Percentiles rank a stretch among this genome's conserved stretches.
phyloP scores from a whole-genome alignment of 2,888 invertebrate genomes.

The Mesorhabditis belari region DNA sequence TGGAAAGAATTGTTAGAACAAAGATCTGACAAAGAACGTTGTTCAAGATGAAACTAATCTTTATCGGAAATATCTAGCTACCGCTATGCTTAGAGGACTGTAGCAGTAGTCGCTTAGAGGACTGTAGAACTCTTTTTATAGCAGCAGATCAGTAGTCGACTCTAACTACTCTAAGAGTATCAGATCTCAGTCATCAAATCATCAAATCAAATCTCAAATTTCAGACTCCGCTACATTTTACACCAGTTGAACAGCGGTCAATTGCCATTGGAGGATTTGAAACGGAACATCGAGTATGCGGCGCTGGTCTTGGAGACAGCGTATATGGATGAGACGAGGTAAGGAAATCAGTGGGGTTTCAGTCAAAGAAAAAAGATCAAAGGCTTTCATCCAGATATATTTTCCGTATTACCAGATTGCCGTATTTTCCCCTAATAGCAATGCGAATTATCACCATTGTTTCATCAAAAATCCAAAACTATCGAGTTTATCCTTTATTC shows the following conservation, averaged over 20 bases:
- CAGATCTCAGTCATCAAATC: background rate
- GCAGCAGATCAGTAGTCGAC: too few species aligned
- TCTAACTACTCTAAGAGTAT: background rate
- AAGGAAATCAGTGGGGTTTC: too few species aligned
- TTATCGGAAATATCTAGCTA: background rate
- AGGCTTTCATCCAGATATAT: too few species aligned
- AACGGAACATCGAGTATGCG: slow-evolving; percentile 85
- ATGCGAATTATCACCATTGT: too few species aligned
- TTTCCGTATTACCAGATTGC: too few species aligned
- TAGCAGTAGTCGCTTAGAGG: too few species aligned
- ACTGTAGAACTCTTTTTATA: too few species aligned
- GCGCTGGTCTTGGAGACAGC: slow-evolving; percentile 85
- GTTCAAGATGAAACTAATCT: background rate
- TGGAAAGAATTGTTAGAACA: background rate
- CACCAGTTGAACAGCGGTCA: slow-evolving; percentile 77
- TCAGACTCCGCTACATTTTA: slow-evolving; percentile 79
- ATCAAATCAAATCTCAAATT: slow-evolving; percentile 6
- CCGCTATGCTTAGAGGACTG: too few species aligned
- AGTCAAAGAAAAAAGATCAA: too few species aligned
- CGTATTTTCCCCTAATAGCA: too few species aligned
- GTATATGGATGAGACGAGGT: slow-evolving; percentile 85
- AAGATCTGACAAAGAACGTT: background rate
- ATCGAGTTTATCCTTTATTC: too few species aligned
- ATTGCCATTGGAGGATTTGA: slow-evolving; percentile 78
- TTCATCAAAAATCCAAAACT: too few species aligned